Evolutionary conservation across 92 coral and sea anemone genomes (phyloP), one percentile per base, ranked within the genome.

Genomic region (Porites evermanni): DNA sequence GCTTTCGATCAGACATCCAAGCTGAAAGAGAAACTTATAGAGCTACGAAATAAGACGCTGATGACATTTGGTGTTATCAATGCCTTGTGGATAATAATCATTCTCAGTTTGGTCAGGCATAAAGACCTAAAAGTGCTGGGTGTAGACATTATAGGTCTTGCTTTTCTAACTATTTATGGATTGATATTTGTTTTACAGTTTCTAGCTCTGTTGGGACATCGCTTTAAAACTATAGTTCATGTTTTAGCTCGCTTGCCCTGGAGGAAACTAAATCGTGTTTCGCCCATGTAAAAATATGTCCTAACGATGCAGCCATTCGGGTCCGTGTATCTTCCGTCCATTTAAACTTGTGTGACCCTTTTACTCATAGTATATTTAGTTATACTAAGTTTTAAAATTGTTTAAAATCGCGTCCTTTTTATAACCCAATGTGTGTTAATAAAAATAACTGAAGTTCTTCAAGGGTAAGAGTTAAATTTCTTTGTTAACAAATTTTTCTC

Each of bases 171-270:
- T 7, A 17, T 91, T 10, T 93, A 91, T 53, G 91, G 92, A 13
- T 59, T 79, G 44, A 68, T 93, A 26, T 75, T 93, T 52, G 19
- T 93, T 24, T 9, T 91, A 17, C 94, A 91, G 91, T 93, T 91
- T 71, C 14, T 82, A 17, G 94, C 96, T 14, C 90, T 93, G 86
- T 83, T 93, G 58, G 71, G 78, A 38, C 96, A 93, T 87, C 94
- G 96, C 12, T 79, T 86, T 1, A 88, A 86, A 81, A 93, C 96
- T 1, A n/a, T 86, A 13, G 70, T 90, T 67, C 90, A 91, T 83
- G 64, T 91, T 63, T 78, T 93, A 11, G 93, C 96, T 14, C 94
- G 93, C 61, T 82, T 93, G 26, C 85, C 91, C 20, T 93, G 93
- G 93, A 81, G 47, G 47, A 38, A 38, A 4, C 47, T 38, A 38